Evolutionary conservation across 2,888 invertebrate species (phyloP).

Genomic region (Venustoraphidia nigricollis): DNA sequence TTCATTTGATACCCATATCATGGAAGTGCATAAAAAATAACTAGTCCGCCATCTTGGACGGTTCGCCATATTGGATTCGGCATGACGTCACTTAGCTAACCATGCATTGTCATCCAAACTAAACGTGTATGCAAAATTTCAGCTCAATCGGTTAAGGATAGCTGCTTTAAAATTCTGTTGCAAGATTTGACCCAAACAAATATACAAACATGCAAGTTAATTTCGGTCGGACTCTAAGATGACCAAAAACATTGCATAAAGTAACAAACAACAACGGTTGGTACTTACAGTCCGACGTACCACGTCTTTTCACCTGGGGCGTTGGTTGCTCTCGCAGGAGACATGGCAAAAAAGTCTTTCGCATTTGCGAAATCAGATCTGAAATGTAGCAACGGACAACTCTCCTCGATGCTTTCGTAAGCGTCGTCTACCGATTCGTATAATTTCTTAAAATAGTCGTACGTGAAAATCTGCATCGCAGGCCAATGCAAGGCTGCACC

Average conservation of each 20-base stretch:
- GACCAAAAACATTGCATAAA: conserved; percentile 3
- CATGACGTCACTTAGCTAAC: too few relatives aligned
- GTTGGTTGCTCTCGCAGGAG: conserved; percentile 43
- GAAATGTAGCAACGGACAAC: conserved; percentile 78
- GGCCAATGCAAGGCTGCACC: conserved; percentile 62
- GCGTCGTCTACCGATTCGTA: conserved; percentile 54
- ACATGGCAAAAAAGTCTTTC: conserved; percentile 64
- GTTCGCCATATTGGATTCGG: too few relatives aligned
- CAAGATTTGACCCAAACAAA: too few relatives aligned
- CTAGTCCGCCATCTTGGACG: too few relatives aligned
- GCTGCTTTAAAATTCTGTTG: too few relatives aligned
- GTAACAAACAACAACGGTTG: conserved; percentile 1
- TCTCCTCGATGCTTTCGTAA: conserved; percentile 57
- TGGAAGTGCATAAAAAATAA: too few relatives aligned
- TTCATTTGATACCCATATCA: too few relatives aligned
- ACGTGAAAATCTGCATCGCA: conserved; percentile 50
- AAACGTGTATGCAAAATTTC: too few relatives aligned
- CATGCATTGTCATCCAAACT: too few relatives aligned
- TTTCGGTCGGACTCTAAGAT: not conserved
- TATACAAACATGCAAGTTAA: too few relatives aligned
- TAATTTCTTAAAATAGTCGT: conserved; percentile 49
- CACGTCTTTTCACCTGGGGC: conserved; percentile 51
- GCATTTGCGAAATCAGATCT: conserved; percentile 65
- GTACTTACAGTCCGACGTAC: conserved; percentile 79
- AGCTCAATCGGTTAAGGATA: too few relatives aligned